phyloP scores from a whole-genome alignment of 2,888 invertebrate genomes.

The Drosophila nr. perissopoda region DNA sequence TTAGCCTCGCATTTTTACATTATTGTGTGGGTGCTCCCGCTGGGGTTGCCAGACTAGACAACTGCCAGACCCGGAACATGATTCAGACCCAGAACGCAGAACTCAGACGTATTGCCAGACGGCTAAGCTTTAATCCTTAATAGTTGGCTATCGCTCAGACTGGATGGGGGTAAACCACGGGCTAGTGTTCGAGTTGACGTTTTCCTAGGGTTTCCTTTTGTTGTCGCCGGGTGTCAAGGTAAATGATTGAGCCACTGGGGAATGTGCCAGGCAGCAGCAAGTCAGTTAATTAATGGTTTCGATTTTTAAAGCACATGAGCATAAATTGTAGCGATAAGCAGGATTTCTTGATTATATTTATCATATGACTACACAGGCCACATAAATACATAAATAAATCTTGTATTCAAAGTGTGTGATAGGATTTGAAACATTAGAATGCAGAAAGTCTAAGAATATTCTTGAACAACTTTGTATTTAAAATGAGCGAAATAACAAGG shows the following conservation, averaged over 20 bases:
- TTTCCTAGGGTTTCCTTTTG: constrained; percentile 60
- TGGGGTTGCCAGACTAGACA: constrained; percentile 65
- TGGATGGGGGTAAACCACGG: neutral
- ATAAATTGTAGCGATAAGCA: constrained; percentile 36
- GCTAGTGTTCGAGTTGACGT: constrained; percentile 22
- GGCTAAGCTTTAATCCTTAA: constrained; percentile 74
- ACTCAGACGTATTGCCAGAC: constrained; percentile 69
- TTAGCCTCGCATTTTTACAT: constrained; percentile 66
- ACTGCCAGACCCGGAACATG: constrained; percentile 49
- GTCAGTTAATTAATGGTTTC: constrained; percentile 63
- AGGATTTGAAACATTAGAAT: neutral
- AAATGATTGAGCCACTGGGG: constrained; percentile 56
- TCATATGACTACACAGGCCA: neutral
- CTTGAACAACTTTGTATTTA: neutral
- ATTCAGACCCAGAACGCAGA: constrained; percentile 14
- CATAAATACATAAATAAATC: neutral
- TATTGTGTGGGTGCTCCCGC: constrained; percentile 52
- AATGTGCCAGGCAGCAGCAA: constrained; percentile 39
- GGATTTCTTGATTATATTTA: constrained; percentile 13
- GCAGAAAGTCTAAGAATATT: neutral
- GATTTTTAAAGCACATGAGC: constrained; percentile 43
- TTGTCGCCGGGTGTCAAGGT: constrained; percentile 60
- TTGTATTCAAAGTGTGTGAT: neutral
- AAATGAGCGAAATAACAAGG: neutral
- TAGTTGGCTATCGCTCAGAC: constrained; percentile 51